Base-by-base conservation (phyloP, 2,113 vertebrate genomes). In the Cnemophilus loriae region DNA sequence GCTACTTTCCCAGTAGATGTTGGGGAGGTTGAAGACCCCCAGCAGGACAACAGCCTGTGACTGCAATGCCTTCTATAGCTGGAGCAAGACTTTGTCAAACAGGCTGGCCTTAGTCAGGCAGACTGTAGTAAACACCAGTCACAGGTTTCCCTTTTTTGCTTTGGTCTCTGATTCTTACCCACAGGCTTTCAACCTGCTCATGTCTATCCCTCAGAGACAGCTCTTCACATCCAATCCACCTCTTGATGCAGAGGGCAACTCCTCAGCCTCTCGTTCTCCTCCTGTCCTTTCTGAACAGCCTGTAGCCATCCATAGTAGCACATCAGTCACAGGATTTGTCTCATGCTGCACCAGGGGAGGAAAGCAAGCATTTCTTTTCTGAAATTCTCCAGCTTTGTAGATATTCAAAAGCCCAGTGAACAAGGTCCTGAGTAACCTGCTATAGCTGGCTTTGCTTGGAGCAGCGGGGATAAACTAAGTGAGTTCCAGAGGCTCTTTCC, bases 261-360 rank as follows among this genome's bases (percentile, higher is more conserved):
- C 20, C 13, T 46, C 60, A n/a, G 23, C 28, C 26, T 75, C 61
- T n/a, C 0, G 1, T 9, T 60, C 13, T 28, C 11, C 39, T 46
- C 24, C 46, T n/a, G 28, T 46, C 11, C 28, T 68, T 82, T 60
- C 46, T 47, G 30, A 68, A 60, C 3, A 53, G 28, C 18, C 44
- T 0, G 2, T 5, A 71, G 35, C 22, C 52, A 57, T 24, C 5
- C 18, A 37, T 4, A 33, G 18, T 3, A 0, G 0, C 27, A 33
- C 4, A 37, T 64, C 24, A 60, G 16, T 28, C n/a, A 53, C 26
- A 39, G 39, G 3, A 60, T 60, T 60, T n/a, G 26, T 5, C 35
- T 27, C 42, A 64, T 23, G 37, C 19, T 24, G 10, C 3, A 5
- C 4, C 7, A 55, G 16, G 1, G 8, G 2, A 93, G 18, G 3